Conservation (phyloP, 2,888 invertebrate genomes). For the Blera fallax region DNA sequence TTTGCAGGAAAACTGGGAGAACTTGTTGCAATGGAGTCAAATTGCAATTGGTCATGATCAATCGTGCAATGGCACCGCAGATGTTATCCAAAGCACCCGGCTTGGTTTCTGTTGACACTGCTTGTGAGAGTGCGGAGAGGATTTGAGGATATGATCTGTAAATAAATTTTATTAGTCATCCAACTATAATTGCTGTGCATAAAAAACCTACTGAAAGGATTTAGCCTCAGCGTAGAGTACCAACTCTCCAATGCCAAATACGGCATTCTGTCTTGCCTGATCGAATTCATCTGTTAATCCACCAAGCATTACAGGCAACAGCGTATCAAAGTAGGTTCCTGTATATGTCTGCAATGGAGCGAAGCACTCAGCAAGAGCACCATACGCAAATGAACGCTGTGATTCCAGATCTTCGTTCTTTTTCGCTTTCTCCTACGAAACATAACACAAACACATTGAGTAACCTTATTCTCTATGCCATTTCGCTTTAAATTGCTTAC, state of each 20-base stretch:
- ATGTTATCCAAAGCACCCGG: slow-evolving; percentile 88
- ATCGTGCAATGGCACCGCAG: slow-evolving; percentile 88
- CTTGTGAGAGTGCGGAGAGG: slow-evolving; percentile 85
- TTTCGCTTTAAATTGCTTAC: slow-evolving; percentile 82
- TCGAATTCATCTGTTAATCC: slow-evolving; percentile 85
- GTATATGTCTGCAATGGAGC: slow-evolving; percentile 84
- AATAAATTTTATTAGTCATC: neutral
- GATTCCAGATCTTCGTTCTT: slow-evolving; percentile 81
- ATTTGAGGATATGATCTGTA: slow-evolving; percentile 86
- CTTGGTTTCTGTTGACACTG: slow-evolving; percentile 86
- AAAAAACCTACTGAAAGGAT: slow-evolving; percentile 84
- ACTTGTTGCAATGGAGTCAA: slow-evolving; percentile 88
- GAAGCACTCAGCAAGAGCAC: slow-evolving; percentile 89
- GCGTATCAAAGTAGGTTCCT: slow-evolving; percentile 84
- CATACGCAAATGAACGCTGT: slow-evolving; percentile 88
- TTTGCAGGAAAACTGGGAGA: slow-evolving; percentile 87
- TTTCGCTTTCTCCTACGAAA: slow-evolving; percentile 85
- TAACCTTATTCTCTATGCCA: no score
- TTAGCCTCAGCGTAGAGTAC: slow-evolving; percentile 86
- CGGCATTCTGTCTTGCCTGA: slow-evolving; percentile 89
- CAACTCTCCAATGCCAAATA: slow-evolving; percentile 89
- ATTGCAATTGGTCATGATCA: slow-evolving; percentile 86
- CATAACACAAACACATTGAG: no score
- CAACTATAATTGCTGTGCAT: neutral
- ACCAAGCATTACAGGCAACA: slow-evolving; percentile 86